Evolutionary conservation across 2,888 invertebrate species (phyloP), one percentile per base, ranked within the genome.

Genomic region (Meghimatium bilineatum): DNA sequence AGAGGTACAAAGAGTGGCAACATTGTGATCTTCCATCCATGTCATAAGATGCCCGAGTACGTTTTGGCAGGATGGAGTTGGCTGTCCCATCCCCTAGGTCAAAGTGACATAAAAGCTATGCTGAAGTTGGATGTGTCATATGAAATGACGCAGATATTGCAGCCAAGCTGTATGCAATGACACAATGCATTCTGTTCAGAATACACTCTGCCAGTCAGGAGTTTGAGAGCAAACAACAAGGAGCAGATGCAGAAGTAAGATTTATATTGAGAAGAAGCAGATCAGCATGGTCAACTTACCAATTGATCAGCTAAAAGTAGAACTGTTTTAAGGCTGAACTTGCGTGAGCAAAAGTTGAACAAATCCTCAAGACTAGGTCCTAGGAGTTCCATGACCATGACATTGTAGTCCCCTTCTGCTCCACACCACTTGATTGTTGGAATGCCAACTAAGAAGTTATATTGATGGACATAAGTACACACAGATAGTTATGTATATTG

Each of bases 381-480:
- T 56, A 95, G 91, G 75, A 95, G 90, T 87, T 95, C 95, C 95
- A 95, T 95, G 26, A 95, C 95, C 95, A 95, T 94, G n/a, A 95
- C 95, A 91, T 95, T 95, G 92, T 95, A 95, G 88, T 95, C 95
- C 49, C 95, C 95, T 89, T 95, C 95, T 52, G 94, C 93, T n/a
- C 95, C 95, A 90, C 94, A 94, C 98, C 98, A 99, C 95, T 98
- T 98, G 94, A 99, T 97, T 90, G 96, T 96, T 89, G 98, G 98
- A 93, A 99, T 98, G 75, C 98, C 98, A 94, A 98, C 98, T 97
- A 94, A 20, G 38, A 26, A 71, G 26, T 71, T 29, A 8, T 1
- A 66, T 66, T 29, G 17, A 66, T 29, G 8, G 1, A 66, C 10
- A 66, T 66, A 17, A 66, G 66, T n/a, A n/a, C 66, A 66, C 66